Evolutionary conservation across 1,140 invertebrate species (phyloP), one percentile per base, ranked within the genome.

Genomic region (Pararge aegeria): DNA sequence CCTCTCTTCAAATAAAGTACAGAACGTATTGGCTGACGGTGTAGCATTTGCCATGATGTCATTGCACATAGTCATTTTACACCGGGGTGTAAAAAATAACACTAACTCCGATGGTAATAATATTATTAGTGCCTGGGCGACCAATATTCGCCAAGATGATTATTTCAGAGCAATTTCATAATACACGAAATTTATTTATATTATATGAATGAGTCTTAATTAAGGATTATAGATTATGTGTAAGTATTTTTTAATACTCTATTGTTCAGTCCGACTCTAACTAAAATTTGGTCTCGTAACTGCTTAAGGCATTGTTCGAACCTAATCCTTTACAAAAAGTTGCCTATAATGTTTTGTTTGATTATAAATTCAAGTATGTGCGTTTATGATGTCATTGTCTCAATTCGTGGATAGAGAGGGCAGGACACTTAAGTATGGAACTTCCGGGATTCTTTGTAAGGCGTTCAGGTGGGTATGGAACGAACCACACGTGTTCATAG

Each of bases 361-460:
- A 21, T 46, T 20, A 53, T 60, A 30, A 53, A 60, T 60, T 53
- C 27, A 60, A 46, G 21, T 42, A 24, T 18, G 30, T 40, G 42
- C n/a, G n/a, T n/a, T n/a, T n/a, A n/a, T 48, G 38, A 53, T 60
- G 57, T 60, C 57, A 60, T 44, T 44, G 40, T 46, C 38, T 55
- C 21, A 46, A 27, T 50, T 38, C 21, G 16, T 52, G 56, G 24
- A 60, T 53, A 53, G 50, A 60, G 30, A 50, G 16, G 15, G n/a
- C n/a, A n/a, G n/a, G n/a, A 19, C 59, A 52, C 12, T 42, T 5
- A 20, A 38, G 52, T 50, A 42, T 55, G 44, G 44, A 49, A 24
- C 53, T 61, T 61, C 59, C 59, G 52, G 59, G 52, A 50, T 27
- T 37, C 59, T 55, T 61, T 55, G 48, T 51, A 50, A 55, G 50